Conservation (phyloP, 2,113 vertebrate genomes). For the Chionis minor region DNA sequence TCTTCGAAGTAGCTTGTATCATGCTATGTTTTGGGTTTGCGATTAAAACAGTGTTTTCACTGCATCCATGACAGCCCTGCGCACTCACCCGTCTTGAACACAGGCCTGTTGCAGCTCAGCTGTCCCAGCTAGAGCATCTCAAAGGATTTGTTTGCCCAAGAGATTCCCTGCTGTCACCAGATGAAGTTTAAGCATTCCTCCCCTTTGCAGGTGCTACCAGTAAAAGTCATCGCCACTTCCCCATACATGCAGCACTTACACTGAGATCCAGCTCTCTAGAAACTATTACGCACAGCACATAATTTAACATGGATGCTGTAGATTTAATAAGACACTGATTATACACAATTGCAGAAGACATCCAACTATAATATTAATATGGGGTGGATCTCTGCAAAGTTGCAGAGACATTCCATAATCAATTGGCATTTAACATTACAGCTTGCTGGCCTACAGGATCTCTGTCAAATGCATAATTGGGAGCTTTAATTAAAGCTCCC, state of each 20-base stretch:
- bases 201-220: not conserved
- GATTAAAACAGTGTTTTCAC: not conserved
- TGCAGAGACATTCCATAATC: not conserved
- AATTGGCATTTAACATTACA: not conserved
- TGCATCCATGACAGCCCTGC: not conserved
- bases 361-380: not conserved
- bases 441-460: not conserved
- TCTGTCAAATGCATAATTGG: not conserved
- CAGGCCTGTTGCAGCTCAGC: not conserved
- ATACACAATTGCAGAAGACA: not conserved
- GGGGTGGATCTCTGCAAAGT: not conserved
- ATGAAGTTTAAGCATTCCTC: not conserved
- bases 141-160: not conserved
- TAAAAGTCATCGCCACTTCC: not conserved
- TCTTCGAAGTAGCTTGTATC: not conserved
- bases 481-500: not conserved
- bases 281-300: not conserved
- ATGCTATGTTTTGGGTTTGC: not conserved
- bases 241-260: not conserved
- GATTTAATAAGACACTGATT: not conserved
- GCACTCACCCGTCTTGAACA: not conserved
- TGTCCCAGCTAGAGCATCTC: not conserved
- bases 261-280: not conserved
- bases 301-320: not conserved
- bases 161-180: not conserved